These are phyloP conservation scores for Epinephelus malabaricus DNA, from an alignment of 2,797 vertebrate species.

Conservation along the genomic window DNA sequence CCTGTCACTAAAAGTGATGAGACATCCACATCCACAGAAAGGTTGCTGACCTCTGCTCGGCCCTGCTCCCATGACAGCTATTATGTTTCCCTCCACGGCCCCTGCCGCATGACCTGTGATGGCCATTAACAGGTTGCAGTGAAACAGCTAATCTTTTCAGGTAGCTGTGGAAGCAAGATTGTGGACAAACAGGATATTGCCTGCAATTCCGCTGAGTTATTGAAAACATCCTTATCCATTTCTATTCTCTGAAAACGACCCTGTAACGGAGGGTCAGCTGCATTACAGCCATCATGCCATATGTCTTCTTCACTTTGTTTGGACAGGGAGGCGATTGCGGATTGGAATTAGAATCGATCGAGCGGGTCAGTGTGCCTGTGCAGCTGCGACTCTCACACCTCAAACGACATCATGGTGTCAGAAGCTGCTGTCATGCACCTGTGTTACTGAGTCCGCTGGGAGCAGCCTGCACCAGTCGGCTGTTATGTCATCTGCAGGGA, in stretches of 20 bases:
- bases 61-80: constrained; percentile 41
- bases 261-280: constrained; percentile 19
- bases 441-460: constrained; percentile 39
- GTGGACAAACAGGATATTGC: not conserved
- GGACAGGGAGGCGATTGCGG: constrained; percentile 41
- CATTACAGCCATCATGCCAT: not conserved
- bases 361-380: constrained; percentile 1
- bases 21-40: constrained; percentile 19
- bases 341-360: constrained; percentile 70
- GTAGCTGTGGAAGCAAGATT: constrained; percentile 22
- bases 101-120: constrained; percentile 28
- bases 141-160: constrained; percentile 57
- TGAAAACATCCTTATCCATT: constrained; percentile 17
- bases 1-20: constrained; percentile 49
- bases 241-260: constrained; percentile 14
- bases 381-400: constrained; percentile 38
- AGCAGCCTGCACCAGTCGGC: constrained; percentile 32
- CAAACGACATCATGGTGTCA: constrained; percentile 24
- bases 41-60: constrained; percentile 46
- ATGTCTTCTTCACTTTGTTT: constrained; percentile 44
- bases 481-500: constrained; percentile 18
- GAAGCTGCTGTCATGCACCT: constrained; percentile 33
- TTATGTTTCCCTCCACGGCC: constrained; percentile 41
- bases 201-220: not conserved
- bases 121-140: constrained; percentile 47